Conservation (phyloP, 1,140 invertebrate genomes). For the Euura lappo region DNA sequence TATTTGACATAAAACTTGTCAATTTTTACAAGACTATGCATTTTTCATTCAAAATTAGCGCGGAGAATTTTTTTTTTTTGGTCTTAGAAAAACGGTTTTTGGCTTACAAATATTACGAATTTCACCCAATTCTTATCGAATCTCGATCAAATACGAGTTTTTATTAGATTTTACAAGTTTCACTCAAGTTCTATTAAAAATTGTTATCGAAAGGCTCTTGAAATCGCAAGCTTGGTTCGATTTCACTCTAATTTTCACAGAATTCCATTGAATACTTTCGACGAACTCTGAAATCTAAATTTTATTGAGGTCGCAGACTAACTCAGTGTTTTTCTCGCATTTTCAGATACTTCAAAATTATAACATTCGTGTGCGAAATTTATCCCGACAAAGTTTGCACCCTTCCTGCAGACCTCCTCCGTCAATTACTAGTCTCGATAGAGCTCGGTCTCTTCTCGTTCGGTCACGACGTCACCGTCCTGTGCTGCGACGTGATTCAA, state of each 20-base stretch:
- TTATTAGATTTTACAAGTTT: too few relatives aligned
- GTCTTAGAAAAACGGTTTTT: too few relatives aligned
- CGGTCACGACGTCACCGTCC: conserved; percentile 66
- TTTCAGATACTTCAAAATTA: conserved; percentile 63
- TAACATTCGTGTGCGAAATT: conserved; percentile 72
- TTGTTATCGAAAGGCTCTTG: too few relatives aligned
- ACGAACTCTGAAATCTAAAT: conserved; percentile 8
- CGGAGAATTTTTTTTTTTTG: too few relatives aligned
- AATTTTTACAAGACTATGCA: too few relatives aligned
- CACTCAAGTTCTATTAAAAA: too few relatives aligned
- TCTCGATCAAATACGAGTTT: too few relatives aligned
- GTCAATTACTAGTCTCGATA: conserved; percentile 68
- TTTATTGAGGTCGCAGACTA: neutral
- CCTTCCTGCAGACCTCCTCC: conserved; percentile 66
- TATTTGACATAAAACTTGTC: too few relatives aligned
- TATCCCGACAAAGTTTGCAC: conserved; percentile 67
- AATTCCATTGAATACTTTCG: conserved; percentile 13
- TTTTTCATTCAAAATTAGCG: too few relatives aligned
- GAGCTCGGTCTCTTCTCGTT: conserved; percentile 73
- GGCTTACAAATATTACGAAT: too few relatives aligned
- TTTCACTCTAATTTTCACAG: conserved; percentile 10
- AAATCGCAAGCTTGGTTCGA: too few relatives aligned
- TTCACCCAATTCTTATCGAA: too few relatives aligned
- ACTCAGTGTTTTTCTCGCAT: conserved; percentile 7
- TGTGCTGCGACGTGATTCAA: conserved; percentile 74